Base-by-base conservation (phyloP, 2,797 vertebrate genomes). In the Falco cherrug region DNA sequence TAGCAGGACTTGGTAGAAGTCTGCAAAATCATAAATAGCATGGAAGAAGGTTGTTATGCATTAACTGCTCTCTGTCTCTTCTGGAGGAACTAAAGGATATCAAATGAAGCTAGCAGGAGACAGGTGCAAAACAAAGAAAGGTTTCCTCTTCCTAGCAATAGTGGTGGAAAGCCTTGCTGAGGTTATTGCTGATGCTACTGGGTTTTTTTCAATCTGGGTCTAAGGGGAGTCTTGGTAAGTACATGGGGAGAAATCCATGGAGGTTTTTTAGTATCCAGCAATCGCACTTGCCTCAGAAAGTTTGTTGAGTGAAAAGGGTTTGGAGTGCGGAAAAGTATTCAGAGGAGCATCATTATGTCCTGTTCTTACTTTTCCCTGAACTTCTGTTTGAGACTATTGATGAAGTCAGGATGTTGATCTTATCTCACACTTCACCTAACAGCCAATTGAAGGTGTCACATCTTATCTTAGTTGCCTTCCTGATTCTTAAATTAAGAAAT, bases 361-460 rank as follows among this genome's bases (percentile, higher is more conserved):
- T 57, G 1, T 50, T 90, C 9, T 67, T 78, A 22, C 24, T 78
- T 87, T 86, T 63, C 7, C 5, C 7, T 84, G 31, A 14, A 21
- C 14, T 26, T 28, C 20, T 65, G 25, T 25, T 79, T 59, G 16
- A 41, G 18, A 65, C 18, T 53, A 53, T 10, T 84, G 51, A 59
- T 81, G 12, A 65, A 65, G 53, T 17, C 22, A 61, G 61, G 18
- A 35, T 56, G 39, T 2, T 65, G 6, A 8, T 78, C 18, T 76
- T 39, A 28, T 8, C 33, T 71, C 63, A 13, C 26, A 15, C n/a
- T 45, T 73, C 7, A 48, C 81, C 28, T 29, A 65, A n/a, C 13
- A 60, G 10, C 7, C 28, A 16, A 0, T 3, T 78, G 37, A 69
- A 65, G 20, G n/a, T 56, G 8, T 71, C 1, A 0, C 5, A 6